A percentile compares a stretch with the other conserved stretches of the same genome.
phyloP scores from a whole-genome alignment of 2,888 invertebrate species.

The Drosophila cognata region DNA sequence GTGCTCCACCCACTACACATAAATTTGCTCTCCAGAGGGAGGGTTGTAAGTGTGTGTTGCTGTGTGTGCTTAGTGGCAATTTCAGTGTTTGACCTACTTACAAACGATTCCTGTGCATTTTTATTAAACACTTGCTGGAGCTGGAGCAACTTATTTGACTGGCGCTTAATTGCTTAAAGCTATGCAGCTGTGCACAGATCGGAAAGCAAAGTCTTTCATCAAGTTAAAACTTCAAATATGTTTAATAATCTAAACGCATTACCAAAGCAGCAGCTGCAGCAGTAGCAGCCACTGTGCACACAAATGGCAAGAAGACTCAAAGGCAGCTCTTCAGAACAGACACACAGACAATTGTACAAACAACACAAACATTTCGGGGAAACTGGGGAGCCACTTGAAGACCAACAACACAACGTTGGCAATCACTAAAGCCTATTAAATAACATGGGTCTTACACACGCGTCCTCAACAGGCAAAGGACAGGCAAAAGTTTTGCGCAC shows the following conservation, averaged over 20 bases:
- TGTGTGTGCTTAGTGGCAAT: conserved; percentile 51
- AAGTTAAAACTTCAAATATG: conserved; percentile 60
- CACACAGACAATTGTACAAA: conserved; percentile 43
- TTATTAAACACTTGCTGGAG: conserved; percentile 67
- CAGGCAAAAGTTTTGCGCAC: conserved; percentile 64
- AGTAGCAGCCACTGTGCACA: conserved; percentile 47
- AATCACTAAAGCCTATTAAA: conserved; percentile 77
- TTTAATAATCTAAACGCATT: conserved; percentile 80
- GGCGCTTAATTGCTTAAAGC: conserved; percentile 50
- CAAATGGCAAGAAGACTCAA: conserved; percentile 44
- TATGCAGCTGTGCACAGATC: not conserved
- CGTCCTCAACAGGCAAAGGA: conserved; percentile 43
- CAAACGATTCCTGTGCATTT: conserved; percentile 36
- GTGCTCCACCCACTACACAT: conserved; percentile 35
- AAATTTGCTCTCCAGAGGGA: conserved; percentile 49
- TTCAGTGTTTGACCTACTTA: conserved; percentile 78
- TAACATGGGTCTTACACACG: conserved; percentile 75
- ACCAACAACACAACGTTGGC: conserved; percentile 15
- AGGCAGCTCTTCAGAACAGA: conserved; percentile 26
- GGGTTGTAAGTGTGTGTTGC: conserved; percentile 15
- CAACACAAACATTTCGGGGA: conserved; percentile 45
- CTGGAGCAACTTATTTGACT: conserved; percentile 25
- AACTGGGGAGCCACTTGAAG: conserved; percentile 37
- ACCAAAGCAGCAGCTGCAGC: conserved; percentile 41
- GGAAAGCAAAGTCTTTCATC: conserved; percentile 13